Evolutionary conservation across 1,140 invertebrate species (phyloP).

Genomic region (Trichomalopsis sarcophagae): DNA sequence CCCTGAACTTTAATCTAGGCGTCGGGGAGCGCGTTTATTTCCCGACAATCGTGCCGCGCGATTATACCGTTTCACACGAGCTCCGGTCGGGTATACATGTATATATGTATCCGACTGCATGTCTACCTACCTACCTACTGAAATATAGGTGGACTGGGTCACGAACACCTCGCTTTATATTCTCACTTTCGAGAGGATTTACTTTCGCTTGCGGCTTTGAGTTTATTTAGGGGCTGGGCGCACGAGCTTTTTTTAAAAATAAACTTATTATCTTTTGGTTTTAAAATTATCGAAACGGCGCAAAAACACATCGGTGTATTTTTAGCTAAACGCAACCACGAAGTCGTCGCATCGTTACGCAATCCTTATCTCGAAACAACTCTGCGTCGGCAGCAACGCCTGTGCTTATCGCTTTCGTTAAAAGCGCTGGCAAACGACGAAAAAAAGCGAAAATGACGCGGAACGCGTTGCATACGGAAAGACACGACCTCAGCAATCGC

Average conservation of each 20-base stretch:
- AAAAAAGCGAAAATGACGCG: neutral
- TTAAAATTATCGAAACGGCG: no score
- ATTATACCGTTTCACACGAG: neutral
- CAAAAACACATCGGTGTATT: no score
- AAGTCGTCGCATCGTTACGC: neutral
- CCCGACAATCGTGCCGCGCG: neutral
- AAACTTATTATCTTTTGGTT: no score
- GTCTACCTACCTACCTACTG: neutral
- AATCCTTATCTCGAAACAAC: constrained; percentile 2
- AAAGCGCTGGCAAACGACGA: neutral
- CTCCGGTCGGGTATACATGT: neutral
- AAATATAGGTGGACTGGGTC: constrained; percentile 9
- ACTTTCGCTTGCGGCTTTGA: neutral
- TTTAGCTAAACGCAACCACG: neutral
- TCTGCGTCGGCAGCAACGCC: neutral
- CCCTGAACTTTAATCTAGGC: constrained; percentile 25
- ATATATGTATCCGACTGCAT: no score
- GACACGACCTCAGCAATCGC: neutral
- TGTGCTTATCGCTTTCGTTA: constrained; percentile 15
- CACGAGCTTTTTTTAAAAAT: no score
- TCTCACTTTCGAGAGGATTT: neutral
- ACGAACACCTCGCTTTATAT: neutral
- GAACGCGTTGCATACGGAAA: constrained; percentile 7
- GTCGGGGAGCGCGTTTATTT: neutral
- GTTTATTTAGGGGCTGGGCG: no score